These are phyloP conservation scores for Petrosia ficiformis DNA, from an alignment of 37 sponge, comb jelly and placozoan species.

Conservation along the genomic window DNA sequence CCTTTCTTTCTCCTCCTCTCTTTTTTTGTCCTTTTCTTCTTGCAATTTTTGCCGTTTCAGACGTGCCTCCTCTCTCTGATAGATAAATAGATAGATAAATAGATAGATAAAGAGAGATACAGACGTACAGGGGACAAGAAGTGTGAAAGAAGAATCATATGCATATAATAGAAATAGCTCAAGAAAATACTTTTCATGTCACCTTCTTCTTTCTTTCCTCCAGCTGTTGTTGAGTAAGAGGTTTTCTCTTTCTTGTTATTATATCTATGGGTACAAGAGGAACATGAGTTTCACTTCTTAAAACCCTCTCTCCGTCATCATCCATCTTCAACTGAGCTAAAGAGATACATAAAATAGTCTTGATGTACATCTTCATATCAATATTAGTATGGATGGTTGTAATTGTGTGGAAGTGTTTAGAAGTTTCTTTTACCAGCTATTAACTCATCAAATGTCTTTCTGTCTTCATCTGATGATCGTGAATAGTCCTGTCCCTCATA, in stretches of 20 bases:
- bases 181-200: background rate
- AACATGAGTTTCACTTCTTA: conserved; percentile 50
- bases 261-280: background rate
- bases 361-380: no score
- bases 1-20: conserved; percentile 43
- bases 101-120: no score
- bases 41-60: conserved; percentile 53
- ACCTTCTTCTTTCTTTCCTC: conserved; percentile 72
- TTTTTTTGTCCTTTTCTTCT: conserved; percentile 68
- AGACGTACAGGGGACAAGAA: no score
- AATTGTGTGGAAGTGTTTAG: background rate
- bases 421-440: conserved; percentile 23
- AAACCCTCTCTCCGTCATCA: conserved; percentile 27
- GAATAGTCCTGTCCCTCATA: conserved; percentile 83
- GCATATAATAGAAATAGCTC: background rate
- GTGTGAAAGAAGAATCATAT: no score
- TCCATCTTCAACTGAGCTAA: conserved; percentile 30
- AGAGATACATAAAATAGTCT: background rate
- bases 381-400: background rate
- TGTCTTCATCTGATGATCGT: conserved; percentile 47
- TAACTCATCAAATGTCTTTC: conserved; percentile 61
- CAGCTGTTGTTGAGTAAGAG: conserved; percentile 68
- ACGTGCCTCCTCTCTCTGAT: conserved; percentile 56
- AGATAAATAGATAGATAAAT: no score
- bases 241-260: conserved; percentile 49